These are phyloP conservation scores for Iselma pallidipennis DNA, from an alignment of 2,888 invertebrate genomes.

Conservation along the genomic window DNA sequence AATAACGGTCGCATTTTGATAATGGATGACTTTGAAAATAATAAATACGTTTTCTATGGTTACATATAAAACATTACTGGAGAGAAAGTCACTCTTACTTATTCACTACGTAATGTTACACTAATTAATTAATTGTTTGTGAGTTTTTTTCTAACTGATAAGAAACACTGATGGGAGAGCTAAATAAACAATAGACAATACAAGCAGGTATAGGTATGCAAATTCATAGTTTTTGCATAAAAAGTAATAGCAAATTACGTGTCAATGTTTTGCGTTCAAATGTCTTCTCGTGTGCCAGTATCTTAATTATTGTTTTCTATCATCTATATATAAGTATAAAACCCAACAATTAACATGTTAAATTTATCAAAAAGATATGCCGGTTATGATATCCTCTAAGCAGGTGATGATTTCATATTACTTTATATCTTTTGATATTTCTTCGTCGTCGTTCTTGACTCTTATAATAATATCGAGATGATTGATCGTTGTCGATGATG, in stretches of 20 bases:
- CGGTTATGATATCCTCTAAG: not conserved
- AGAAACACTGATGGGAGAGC: no score
- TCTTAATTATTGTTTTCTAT: no score
- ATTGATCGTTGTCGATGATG: slow-evolving; percentile 9
- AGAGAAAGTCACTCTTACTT: not conserved
- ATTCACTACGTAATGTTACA: not conserved
- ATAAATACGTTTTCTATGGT: not conserved
- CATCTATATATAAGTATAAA: no score
- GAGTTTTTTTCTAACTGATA: not conserved
- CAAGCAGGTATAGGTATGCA: no score
- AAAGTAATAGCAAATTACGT: no score
- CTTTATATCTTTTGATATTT: not conserved
- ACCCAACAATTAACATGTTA: not conserved
- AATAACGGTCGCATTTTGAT: not conserved
- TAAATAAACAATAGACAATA: not conserved
- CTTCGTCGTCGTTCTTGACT: not conserved
- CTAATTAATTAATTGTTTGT: not conserved
- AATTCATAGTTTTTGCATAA: no score
- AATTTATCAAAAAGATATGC: not conserved
- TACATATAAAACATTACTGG: not conserved
- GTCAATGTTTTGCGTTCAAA: no score
- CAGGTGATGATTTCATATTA: slow-evolving; percentile 8
- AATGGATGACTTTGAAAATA: not conserved
- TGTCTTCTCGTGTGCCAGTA: no score
- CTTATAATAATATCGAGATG: slow-evolving; percentile 1